Percentiles rank a stretch among this genome's conserved stretches.
phyloP scores from a whole-genome alignment of 2,888 invertebrate genomes.

The Athetis lepigone region DNA sequence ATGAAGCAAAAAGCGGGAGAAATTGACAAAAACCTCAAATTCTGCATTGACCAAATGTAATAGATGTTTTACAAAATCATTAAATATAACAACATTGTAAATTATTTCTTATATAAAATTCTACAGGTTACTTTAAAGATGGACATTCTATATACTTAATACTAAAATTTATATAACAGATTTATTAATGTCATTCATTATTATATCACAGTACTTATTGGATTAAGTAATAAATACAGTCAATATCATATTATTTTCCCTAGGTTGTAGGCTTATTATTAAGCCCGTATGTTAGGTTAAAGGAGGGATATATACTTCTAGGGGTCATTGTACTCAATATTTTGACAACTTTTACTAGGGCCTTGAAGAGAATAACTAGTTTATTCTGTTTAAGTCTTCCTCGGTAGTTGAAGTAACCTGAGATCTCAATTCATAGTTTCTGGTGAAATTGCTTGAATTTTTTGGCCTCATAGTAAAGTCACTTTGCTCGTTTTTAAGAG shows the following conservation, averaged over 20 bases:
- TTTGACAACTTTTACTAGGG: no score
- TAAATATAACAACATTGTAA: constrained; percentile 52
- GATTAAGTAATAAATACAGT: constrained; percentile 68
- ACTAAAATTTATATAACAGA: constrained; percentile 61
- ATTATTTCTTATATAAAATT: constrained; percentile 63
- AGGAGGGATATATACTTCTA: background rate
- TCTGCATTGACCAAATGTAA: constrained; percentile 82
- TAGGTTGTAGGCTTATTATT: constrained; percentile 35
- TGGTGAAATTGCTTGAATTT: no score
- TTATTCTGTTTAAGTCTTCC: no score
- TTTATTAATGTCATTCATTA: constrained; percentile 73
- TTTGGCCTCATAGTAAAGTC: no score
- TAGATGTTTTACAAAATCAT: constrained; percentile 56
- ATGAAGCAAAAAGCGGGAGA: constrained; percentile 74
- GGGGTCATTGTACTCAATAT: background rate
- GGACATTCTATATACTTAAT: constrained; percentile 62
- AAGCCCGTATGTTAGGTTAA: background rate
- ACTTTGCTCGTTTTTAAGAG: no score
- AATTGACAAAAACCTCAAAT: constrained; percentile 79
- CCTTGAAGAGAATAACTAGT: no score
- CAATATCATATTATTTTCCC: constrained; percentile 62
- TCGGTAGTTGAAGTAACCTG: no score
- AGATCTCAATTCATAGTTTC: no score
- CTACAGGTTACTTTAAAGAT: constrained; percentile 56
- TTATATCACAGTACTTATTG: constrained; percentile 74